Conservation (phyloP, 2,888 invertebrate genomes). For the Muscina levida region DNA sequence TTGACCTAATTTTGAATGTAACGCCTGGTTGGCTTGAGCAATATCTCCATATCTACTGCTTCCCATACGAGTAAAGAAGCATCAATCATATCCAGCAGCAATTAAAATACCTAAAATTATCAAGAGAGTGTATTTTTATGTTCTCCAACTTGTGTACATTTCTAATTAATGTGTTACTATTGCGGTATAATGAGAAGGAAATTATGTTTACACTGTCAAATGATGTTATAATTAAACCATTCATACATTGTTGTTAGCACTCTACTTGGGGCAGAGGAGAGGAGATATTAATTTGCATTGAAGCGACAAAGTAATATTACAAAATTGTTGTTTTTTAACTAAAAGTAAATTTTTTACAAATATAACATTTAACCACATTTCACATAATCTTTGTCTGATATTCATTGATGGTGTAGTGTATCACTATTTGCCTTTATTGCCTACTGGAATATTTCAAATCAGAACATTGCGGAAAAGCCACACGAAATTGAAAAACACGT, state of each 20-base stretch:
- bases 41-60: not conserved
- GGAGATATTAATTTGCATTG: too few relatives aligned
- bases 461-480: too few relatives aligned
- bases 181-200: not conserved
- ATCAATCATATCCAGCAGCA: slow-evolving; percentile 51
- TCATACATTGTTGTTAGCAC: slow-evolving; percentile 16
- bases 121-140: too few relatives aligned
- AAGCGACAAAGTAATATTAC: too few relatives aligned
- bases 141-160: too few relatives aligned
- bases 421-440: not conserved
- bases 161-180: slow-evolving; percentile 8
- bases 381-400: too few relatives aligned
- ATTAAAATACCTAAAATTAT: slow-evolving; percentile 50
- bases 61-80: slow-evolving; percentile 25
- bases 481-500: slow-evolving; percentile 22
- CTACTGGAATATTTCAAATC: slow-evolving; percentile 2
- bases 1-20: slow-evolving; percentile 12
- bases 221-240: slow-evolving; percentile 40
- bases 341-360: too few relatives aligned
- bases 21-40: slow-evolving; percentile 12
- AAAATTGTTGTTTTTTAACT: too few relatives aligned
- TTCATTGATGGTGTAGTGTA: too few relatives aligned
- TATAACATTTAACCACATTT: too few relatives aligned
- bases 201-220: not conserved
- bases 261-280: slow-evolving; percentile 6